Base-by-base conservation (phyloP, 2,113 vertebrate species). In the Dendrocopos noguchii region DNA sequence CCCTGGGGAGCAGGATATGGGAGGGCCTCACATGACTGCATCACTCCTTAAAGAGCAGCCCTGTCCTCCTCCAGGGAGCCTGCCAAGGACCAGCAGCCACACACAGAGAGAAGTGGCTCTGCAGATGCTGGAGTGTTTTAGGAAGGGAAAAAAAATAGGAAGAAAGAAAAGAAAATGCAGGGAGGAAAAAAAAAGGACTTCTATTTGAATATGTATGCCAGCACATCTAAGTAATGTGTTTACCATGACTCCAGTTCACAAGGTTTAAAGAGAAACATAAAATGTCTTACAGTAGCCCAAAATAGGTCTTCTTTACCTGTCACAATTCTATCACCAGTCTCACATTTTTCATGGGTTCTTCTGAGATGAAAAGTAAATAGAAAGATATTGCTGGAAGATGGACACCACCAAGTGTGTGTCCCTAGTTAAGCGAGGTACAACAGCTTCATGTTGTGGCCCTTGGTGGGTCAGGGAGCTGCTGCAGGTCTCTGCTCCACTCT, bases 341-440 rank as follows among this genome's bases (percentile, higher is more conserved):
- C 64, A 70, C 55, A 79, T 95, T 92, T 83, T 87, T 88, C 63
- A 65, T 94, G 84, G 67, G 50, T 81, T 79, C 63, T 84, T 87
- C 63, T 93, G 84, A 71, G 72, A 63, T 94, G 84, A 95, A 78
- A 94, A 94, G 80, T 95, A 91, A 95, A 93, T 70, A 91, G 46
- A 47, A 56, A 90, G 78, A 77, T 33, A 47, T 31, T 84, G 77
- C 39, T 87, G 63, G 36, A 57, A 84, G 63, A 76, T 14, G 34
- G 63, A 70, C 0, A 0, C 34, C 60, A 50, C 28, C 55, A 84
- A 28, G 44, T 2, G 0, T 6, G 15, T 66, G 34, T 68, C 61
- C 46, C 55, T 75, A 73, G 27, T 65, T 89, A 81, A 66, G 29
- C 0, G 0, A 84, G 39, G 57, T 65, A 52, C 84, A 34, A 13